Base-by-base conservation (phyloP, 2,888 invertebrate species). In the Opisthograptis luteolata region DNA sequence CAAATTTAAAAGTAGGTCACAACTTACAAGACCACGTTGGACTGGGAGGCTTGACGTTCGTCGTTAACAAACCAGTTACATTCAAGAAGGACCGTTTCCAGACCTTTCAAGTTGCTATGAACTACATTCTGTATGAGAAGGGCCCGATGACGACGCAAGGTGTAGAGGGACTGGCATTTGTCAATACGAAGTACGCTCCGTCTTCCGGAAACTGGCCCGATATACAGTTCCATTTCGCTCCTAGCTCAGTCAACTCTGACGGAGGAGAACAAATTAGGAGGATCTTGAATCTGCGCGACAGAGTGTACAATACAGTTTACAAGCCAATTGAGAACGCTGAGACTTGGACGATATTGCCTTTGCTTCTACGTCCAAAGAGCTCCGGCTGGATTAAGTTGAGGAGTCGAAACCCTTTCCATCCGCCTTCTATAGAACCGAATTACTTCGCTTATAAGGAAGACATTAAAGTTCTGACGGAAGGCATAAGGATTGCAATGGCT, bases 11-110 rank as follows among this genome's bases (percentile, higher is more conserved):
- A 67, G 96, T 97, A 0, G 96, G 96, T 1, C 93, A 95, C 66
- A 96, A 97, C 73, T 87, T 97, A 36, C 97, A 97, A 77, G 97
- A 97, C 72, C 97, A 97, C 76, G 95, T 97, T 0, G 97, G 96
- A 0, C 84, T 97, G 1, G 97, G 97, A 1, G 97, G 97, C 0
- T 81, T 97, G 1, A 96, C 96, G 2, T 97, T 97, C 70, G 86
- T 96, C 1, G 92, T 97, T 0, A 94, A 97, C 75, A 94, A 96
- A 30, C 96, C 96, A 0, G 91, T 97, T 1, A 95, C 95, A 0
- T 94, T 96, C 53, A 96, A 94, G 40, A 95, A 94, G 62, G 92
- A 92, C 36, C 93, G 97, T 34, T 96, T 95, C 66, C 96, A 96
- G 79, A 94, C 94, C 0, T 87, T 96, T 31, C 91, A 94, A 1